phyloP scores from a whole-genome alignment of 2,888 invertebrate species.

The Drosophila meridionalis region DNA sequence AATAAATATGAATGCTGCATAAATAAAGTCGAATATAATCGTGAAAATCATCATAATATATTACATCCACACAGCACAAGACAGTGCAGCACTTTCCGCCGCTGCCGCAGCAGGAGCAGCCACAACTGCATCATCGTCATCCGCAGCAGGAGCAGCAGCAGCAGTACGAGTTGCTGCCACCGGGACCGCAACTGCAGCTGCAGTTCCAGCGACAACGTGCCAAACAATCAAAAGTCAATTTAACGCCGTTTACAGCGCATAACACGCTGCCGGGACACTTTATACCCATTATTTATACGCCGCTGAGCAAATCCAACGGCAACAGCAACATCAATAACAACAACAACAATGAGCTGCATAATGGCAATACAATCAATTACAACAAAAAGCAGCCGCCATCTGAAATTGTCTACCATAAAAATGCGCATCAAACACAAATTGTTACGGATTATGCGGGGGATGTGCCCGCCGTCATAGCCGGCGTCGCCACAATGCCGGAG shows the following conservation, averaged over 20 bases:
- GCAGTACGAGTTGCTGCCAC: constrained; percentile 64
- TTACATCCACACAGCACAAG: constrained; percentile 73
- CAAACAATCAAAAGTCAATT: constrained; percentile 84
- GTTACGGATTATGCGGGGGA: constrained; percentile 66
- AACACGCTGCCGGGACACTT: constrained; percentile 87
- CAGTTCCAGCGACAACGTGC: constrained; percentile 71
- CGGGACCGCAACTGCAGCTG: constrained; percentile 35
- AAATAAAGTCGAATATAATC: constrained; percentile 69
- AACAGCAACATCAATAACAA: constrained; percentile 39
- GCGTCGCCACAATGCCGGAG: constrained; percentile 45
- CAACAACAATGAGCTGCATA: constrained; percentile 54
- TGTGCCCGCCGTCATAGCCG: constrained; percentile 31
- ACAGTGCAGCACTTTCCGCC: constrained; percentile 83
- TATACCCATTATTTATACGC: constrained; percentile 85
- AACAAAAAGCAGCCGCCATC: constrained; percentile 56
- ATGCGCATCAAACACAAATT: constrained; percentile 74
- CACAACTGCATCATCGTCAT: constrained; percentile 30
- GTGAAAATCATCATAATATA: constrained; percentile 47
- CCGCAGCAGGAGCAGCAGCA: constrained; percentile 50
- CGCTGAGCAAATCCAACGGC: constrained; percentile 73
- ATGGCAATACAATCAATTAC: constrained; percentile 72
- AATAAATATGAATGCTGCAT: constrained; percentile 27
- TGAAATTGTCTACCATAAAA: constrained; percentile 72
- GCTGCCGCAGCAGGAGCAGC: constrained; percentile 52
- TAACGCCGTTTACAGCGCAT: constrained; percentile 86